Base-by-base conservation (phyloP, 2,113 vertebrate species). In the Chitala chitala region DNA sequence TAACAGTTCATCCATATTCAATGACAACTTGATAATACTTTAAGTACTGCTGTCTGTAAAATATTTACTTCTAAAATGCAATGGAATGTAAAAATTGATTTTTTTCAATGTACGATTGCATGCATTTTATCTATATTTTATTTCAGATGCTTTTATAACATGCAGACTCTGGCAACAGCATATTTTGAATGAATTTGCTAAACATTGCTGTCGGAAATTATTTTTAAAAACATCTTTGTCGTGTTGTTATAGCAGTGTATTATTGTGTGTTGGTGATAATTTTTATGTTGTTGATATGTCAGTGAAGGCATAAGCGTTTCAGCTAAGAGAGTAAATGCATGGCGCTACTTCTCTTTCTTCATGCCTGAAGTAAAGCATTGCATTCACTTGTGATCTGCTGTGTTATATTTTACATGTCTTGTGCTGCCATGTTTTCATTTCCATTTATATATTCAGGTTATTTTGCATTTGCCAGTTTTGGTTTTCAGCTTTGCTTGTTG, bases 1-100 rank as follows among this genome's bases (percentile, higher is more conserved):
- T 72, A 79, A 77, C 66, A 50, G 31, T 69, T 78, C 69, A 74
- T 82, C 73, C 54, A 79, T 79, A 77, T 74, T 78, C 78, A 33
- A 73, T 55, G 29, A 40, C n/a, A 22, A 53, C n/a, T 68, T 64
- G 55, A 76, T 66, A 64, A 73, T 50, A 56, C 38, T 65, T 75
- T 64, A 78, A 78, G 73, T 79, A 48, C 40, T 24, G 72, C 44
- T 3, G 59, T 53, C 61, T 80, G 53, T 75, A 55, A 83, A 79
- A 80, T 76, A 81, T 81, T 78, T 66, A 80, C 61, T 50, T 71
- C 8, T 38, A 66, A 33, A 77, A 54, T 66, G 69, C 69, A 81
- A 64, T 40, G 71, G 76, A 73, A 79, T 40, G 33, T 75, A 74
- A 72, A 69, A 65, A 58, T 61, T n/a, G n/a, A n/a, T n/a, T n/a